Conservation (phyloP, 2,113 vertebrate species). For the Phoxinus phoxinus region DNA sequence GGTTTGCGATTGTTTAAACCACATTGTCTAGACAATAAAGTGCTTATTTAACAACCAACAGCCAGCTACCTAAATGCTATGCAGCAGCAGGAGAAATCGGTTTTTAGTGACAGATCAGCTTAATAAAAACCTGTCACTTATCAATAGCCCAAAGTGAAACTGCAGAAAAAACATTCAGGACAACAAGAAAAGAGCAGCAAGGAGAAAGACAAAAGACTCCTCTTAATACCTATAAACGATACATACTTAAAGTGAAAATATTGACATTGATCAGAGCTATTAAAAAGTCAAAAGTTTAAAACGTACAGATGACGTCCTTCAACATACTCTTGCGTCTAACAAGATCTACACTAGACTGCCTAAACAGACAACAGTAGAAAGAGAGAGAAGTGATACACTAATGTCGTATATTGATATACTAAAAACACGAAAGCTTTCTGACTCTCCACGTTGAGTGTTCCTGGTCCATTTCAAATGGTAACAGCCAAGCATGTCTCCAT, state of each 20-base stretch:
- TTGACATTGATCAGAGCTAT: not conserved
- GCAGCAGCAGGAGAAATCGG: not conserved
- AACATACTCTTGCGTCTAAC: too few species aligned
- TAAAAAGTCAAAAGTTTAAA: not conserved
- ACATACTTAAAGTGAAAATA: not conserved
- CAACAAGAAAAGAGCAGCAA: constrained; percentile 17
- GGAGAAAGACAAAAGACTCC: constrained; percentile 19
- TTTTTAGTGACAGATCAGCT: not conserved
- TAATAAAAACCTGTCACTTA: not conserved
- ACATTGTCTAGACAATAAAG: constrained; percentile 38
- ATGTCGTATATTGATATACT: not conserved
- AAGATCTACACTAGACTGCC: not conserved
- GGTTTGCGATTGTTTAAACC: not conserved
- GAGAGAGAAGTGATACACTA: not conserved
- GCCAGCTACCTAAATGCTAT: not conserved
- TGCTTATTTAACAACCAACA: constrained; percentile 29
- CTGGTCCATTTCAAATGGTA: not conserved
- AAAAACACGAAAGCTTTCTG: not conserved
- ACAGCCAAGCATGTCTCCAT: constrained; percentile 3
- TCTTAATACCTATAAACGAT: not conserved
- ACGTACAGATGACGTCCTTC: not conserved
- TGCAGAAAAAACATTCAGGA: constrained; percentile 8
- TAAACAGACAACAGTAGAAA: not conserved
- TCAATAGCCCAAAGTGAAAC: not conserved
- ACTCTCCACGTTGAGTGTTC: not conserved